phyloP scores from a whole-genome alignment of 1,140 invertebrate species.

The Cylas formicarius region DNA sequence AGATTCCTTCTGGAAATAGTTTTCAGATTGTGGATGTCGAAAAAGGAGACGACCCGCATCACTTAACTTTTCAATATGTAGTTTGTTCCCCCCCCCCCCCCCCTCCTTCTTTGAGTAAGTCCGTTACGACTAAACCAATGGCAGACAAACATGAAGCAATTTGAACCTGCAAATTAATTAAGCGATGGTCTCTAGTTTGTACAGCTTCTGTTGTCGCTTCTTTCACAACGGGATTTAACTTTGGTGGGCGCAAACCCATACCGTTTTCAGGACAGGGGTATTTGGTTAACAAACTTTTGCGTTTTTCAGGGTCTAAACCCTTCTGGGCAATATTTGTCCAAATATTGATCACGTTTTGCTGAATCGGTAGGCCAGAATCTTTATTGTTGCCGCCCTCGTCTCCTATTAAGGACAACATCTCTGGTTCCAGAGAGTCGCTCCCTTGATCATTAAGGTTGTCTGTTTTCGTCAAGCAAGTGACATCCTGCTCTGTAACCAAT shows the following conservation, averaged over 20 bases:
- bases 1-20: conserved; percentile 5
- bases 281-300: background rate
- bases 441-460: no score
- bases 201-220: background rate
- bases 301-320: background rate
- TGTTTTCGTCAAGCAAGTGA: no score
- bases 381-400: background rate
- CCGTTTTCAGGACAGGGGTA: conserved; percentile 3
- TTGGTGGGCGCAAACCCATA: background rate
- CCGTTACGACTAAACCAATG: conserved; percentile 1
- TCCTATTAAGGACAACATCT: conserved; percentile 4
- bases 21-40: conserved; percentile 9
- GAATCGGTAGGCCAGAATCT: conserved; percentile 1
- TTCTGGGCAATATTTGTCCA: conserved; percentile 8
- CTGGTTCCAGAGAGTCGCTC: background rate
- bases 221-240: conserved; percentile 2
- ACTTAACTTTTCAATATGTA: background rate
- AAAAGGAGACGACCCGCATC: conserved; percentile 9
- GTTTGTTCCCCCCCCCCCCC: background rate
- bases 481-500: no score
- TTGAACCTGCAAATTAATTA: conserved; percentile 5
- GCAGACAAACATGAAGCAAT: conserved; percentile 2
- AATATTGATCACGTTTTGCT: conserved; percentile 4
- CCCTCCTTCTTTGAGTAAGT: conserved; percentile 8
- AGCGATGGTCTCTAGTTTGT: background rate